phyloP scores from a whole-genome alignment of 1,140 invertebrate genomes.

The Bicyclus anynana region DNA sequence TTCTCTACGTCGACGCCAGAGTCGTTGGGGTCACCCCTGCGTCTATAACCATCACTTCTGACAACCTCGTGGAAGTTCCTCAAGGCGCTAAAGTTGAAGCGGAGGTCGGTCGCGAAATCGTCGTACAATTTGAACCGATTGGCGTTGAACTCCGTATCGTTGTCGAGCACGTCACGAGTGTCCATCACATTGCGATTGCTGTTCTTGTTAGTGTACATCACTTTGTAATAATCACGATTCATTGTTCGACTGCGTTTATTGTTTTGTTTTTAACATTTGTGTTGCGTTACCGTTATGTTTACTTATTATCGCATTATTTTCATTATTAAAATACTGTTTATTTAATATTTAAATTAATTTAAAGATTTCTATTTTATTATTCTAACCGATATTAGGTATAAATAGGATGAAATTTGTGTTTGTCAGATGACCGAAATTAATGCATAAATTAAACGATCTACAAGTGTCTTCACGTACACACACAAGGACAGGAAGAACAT shows the following conservation, averaged over 20 bases:
- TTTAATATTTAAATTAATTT: too few species aligned
- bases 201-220: slow-evolving; percentile 50
- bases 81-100: slow-evolving; percentile 58
- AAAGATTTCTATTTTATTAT: too few species aligned
- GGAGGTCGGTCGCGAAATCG: slow-evolving; percentile 61
- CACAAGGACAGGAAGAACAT: too few species aligned
- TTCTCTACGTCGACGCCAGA: slow-evolving; percentile 71
- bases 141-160: slow-evolving; percentile 68
- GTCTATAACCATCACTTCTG: slow-evolving; percentile 39
- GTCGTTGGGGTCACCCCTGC: slow-evolving; percentile 58
- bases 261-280: slow-evolving; percentile 24
- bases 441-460: too few species aligned
- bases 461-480: too few species aligned
- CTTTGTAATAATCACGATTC: slow-evolving; percentile 66
- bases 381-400: too few species aligned
- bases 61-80: slow-evolving; percentile 53
- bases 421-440: too few species aligned
- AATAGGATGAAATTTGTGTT: too few species aligned
- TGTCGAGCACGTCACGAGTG: slow-evolving; percentile 53
- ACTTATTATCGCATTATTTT: slow-evolving; percentile 8
- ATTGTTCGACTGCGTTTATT: slow-evolving; percentile 44
- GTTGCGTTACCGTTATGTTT: slow-evolving; percentile 14
- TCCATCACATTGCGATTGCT: slow-evolving; percentile 32
- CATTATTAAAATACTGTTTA: neutral
- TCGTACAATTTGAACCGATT: slow-evolving; percentile 70